Evolutionary conservation across 2,797 vertebrate genomes (phyloP).

Genomic region (Bryconaethiops microstoma): DNA sequence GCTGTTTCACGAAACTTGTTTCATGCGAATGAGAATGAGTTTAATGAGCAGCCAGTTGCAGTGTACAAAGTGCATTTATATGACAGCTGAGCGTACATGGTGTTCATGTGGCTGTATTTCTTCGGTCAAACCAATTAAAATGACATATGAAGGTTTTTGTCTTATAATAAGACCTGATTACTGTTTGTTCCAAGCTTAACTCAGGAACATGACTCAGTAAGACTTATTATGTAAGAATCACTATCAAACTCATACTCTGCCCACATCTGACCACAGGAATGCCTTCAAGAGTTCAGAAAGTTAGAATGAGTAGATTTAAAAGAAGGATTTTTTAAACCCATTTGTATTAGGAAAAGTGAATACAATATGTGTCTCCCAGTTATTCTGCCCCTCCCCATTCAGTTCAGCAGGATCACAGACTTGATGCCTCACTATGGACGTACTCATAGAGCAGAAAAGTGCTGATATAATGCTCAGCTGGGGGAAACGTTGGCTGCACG

Average conservation of each 20-base stretch:
- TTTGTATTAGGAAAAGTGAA: background rate
- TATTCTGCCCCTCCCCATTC: slow-evolving; percentile 4
- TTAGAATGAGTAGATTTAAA: background rate
- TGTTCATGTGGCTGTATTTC: too few species aligned
- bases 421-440: slow-evolving; percentile 26
- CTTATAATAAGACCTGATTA: background rate
- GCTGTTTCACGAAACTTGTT: too few species aligned
- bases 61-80: too few species aligned
- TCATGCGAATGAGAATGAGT: too few species aligned
- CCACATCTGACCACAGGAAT: slow-evolving; percentile 10
- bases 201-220: slow-evolving; percentile 1
- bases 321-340: background rate
- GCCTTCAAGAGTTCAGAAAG: slow-evolving; percentile 4
- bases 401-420: slow-evolving; percentile 1
- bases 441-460: slow-evolving; percentile 34
- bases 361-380: background rate
- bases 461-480: slow-evolving; percentile 51
- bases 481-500: slow-evolving; percentile 45
- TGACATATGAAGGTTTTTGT: too few species aligned
- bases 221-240: background rate
- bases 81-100: too few species aligned
- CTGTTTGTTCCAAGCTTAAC: slow-evolving; percentile 1
- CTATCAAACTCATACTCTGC: background rate
- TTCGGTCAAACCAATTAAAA: background rate
- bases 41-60: too few species aligned